Evolutionary conservation across 2,888 invertebrate species (phyloP).

Genomic region (Phortica magna): DNA sequence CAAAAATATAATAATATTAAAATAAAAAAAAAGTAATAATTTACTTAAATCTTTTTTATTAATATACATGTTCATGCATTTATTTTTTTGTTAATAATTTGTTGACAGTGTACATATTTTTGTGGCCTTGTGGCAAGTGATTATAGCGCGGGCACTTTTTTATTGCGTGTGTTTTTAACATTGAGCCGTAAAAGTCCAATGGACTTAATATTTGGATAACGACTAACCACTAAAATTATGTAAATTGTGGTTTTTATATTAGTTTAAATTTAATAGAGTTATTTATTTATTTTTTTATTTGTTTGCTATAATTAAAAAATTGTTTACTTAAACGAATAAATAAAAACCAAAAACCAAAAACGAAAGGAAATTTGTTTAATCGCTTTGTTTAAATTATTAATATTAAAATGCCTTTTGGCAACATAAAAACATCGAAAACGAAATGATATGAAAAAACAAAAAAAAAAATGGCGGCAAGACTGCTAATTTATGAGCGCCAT

Average conservation of each 20-base stretch:
- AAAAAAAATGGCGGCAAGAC: not conserved
- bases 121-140: not conserved
- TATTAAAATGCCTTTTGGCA: not conserved
- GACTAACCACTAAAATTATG: constrained; percentile 1
- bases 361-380: not conserved
- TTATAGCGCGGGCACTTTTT: not conserved
- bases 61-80: not conserved
- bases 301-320: not conserved
- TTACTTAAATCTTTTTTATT: not conserved
- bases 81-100: not conserved
- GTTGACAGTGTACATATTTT: not conserved
- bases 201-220: constrained; percentile 17
- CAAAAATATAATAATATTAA: not conserved
- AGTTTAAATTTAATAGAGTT: constrained; percentile 9
- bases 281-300: not conserved
- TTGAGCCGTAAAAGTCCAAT: not conserved
- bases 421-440: too few species aligned
- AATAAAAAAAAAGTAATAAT: not conserved
- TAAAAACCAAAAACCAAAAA: not conserved
- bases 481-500: constrained; percentile 2
- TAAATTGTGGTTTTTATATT: constrained; percentile 18
- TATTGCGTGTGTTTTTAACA: not conserved
- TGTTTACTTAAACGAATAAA: not conserved
- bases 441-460: not conserved
- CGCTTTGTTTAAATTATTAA: not conserved